phyloP scores from a whole-genome alignment of 2,113 vertebrate genomes.

The Sinocyclocheilus grahami region DNA sequence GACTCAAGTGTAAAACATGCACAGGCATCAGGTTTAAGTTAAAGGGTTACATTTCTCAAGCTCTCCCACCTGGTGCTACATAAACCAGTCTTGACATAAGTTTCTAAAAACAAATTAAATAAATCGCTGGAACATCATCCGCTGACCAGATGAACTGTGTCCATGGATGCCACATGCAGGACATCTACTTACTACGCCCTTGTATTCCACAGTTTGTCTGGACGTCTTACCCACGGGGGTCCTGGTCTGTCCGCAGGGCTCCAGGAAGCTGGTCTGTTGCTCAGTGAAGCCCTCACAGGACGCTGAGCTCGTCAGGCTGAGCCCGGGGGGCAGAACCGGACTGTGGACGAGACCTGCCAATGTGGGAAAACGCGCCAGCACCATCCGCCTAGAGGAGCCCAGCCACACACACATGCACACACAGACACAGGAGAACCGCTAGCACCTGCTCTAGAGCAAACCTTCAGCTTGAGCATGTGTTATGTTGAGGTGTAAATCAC shows the following conservation, averaged over 20 bases:
- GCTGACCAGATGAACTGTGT: not conserved
- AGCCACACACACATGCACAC: constrained; percentile 53
- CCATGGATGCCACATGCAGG: not conserved
- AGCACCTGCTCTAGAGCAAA: constrained; percentile 4
- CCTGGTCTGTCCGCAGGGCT: constrained; percentile 72
- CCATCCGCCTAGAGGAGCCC: constrained; percentile 78
- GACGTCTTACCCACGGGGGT: constrained; percentile 77
- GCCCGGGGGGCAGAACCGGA: constrained; percentile 75
- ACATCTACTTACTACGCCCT: not conserved
- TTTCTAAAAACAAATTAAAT: not conserved
- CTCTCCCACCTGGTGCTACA: not conserved
- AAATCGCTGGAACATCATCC: not conserved
- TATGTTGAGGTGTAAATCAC: not conserved
- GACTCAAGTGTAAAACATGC: not conserved
- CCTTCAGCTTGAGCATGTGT: not conserved
- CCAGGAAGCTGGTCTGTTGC: constrained; percentile 81
- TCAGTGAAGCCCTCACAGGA: constrained; percentile 80
- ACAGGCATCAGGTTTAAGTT: not conserved
- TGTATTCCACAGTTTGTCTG: not conserved
- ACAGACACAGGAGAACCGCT: constrained; percentile 20
- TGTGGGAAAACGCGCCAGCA: constrained; percentile 79
- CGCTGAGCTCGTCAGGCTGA: constrained; percentile 76
- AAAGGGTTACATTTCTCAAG: not conserved
- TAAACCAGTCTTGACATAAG: not conserved
- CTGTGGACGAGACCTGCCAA: constrained; percentile 78